A percentile compares a stretch with the other conserved stretches of the same genome.
These are phyloP conservation scores for Muntiacus muntjak DNA, from an alignment of 2,113 vertebrate species.

Conservation along the genomic window DNA sequence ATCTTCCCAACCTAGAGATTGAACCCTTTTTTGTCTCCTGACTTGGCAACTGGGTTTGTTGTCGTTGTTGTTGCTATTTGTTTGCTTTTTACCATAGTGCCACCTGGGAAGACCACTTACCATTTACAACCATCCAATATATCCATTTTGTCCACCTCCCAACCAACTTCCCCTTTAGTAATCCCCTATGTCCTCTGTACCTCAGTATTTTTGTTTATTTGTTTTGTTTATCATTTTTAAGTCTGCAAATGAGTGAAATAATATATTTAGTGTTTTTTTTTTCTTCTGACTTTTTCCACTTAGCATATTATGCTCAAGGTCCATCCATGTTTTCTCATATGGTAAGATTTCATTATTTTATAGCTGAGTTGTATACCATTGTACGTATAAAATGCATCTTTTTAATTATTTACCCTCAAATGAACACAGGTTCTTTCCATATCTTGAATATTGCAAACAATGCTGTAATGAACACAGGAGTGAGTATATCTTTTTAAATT, in stretches of 20 bases:
- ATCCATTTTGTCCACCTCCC: background rate
- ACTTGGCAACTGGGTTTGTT: no score
- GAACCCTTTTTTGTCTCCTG: no score
- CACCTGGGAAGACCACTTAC: background rate
- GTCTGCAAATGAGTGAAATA: background rate
- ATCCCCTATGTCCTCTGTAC: background rate
- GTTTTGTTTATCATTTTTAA: background rate
- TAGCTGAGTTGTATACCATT: background rate
- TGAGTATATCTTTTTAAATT: background rate
- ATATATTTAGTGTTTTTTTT: background rate
- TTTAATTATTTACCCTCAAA: background rate
- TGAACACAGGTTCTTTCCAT: background rate
- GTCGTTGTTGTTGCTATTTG: no score
- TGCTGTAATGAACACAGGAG: background rate
- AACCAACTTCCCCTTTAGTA: background rate
- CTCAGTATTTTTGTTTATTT: background rate
- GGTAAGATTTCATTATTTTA: background rate
- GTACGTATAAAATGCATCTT: background rate
- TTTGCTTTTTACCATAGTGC: no score
- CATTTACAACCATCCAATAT: background rate
- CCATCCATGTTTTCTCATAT: background rate
- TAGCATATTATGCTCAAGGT: background rate
- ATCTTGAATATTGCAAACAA: background rate
- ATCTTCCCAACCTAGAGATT: no score
- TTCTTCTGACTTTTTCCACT: background rate